Percentiles rank a stretch among this genome's conserved stretches.
phyloP scores from a whole-genome alignment of 2,888 invertebrate genomes.

The Melinopterus prodromus region DNA sequence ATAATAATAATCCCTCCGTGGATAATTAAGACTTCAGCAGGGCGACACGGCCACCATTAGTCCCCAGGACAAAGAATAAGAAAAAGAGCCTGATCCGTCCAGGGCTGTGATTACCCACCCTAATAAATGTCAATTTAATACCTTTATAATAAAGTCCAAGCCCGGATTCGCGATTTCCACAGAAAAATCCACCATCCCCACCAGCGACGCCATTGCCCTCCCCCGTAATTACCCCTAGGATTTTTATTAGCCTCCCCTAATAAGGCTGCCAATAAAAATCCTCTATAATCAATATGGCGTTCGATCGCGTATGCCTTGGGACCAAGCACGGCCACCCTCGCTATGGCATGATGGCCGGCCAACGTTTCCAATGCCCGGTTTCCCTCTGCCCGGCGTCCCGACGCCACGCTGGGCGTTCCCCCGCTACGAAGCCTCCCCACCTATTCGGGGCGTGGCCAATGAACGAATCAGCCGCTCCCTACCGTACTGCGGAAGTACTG shows the following conservation, averaged over 20 bases:
- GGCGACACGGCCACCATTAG: neutral
- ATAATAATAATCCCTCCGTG: neutral
- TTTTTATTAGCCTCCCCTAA: conserved; percentile 37
- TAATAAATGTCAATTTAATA: conserved; percentile 4
- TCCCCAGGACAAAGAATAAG: neutral
- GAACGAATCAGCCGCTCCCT: neutral
- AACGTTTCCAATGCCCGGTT: neutral
- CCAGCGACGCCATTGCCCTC: neutral
- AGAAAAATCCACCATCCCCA: conserved; percentile 8
- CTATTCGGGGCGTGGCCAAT: conserved; percentile 43
- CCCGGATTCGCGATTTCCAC: conserved; percentile 23
- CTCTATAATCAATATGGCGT: conserved; percentile 45
- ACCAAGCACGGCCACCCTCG: conserved; percentile 48
- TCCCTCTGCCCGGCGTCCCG: conserved; percentile 40
- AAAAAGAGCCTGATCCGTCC: neutral
- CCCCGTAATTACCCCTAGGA: conserved; percentile 29
- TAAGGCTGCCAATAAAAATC: conserved; percentile 46
- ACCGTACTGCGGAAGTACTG: neutral
- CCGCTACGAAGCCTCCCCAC: conserved; percentile 42
- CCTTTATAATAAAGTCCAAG: neutral
- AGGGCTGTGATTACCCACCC: neutral
- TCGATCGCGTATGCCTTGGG: conserved; percentile 36
- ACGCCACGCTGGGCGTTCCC: conserved; percentile 43
- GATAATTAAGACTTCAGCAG: neutral
- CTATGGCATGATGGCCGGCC: conserved; percentile 49